Base-by-base conservation (phyloP, 2,113 vertebrate species). In the Salvelinus namaycush region DNA sequence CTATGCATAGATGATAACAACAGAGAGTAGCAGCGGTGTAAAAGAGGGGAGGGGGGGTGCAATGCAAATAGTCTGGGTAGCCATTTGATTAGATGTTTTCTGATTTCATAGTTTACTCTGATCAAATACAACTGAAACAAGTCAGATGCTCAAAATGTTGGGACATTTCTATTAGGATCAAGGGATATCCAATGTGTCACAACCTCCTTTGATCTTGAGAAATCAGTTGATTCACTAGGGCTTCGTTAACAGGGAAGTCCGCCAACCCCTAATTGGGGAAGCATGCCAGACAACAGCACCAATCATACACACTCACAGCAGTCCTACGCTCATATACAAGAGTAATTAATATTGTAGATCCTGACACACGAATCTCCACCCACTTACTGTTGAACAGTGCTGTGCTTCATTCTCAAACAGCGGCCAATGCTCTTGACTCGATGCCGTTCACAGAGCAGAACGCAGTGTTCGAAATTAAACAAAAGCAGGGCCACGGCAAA, bases 281-380 rank as follows among this genome's bases (percentile, higher is more conserved):
- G 39, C 74, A 13, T 4, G 82, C 29, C 2, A 48, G 16, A 14
- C 59, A 57, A 34, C 59, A 60, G 22, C 76, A 49, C 8, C 74
- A 34, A 70, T 73, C 70, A 72, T 82, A 78, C 76, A 77, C 80
- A 27, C 82, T 80, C 49, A 73, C 72, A 74, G 69, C 79, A 48
- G 62, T 6, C 67, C 49, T 57, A 39, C 12, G 76, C 74, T 83
- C 74, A 29, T 80, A 80, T 73, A 74, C 68, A n/a, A 77, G 66
- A 83, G 80, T 79, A 76, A 86, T 84, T 85, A 76, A 81, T 83
- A 80, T 68, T 22, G 66, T 70, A 27, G 72, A 88, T 77, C 68
- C 68, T 74, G 68, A 34, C 59, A 66, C 51, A 70, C 74, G n/a
- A 8, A 70, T 31, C 7, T 22, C 20, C 4, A 62, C 59, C 34